Conservation (phyloP, 1,140 invertebrate genomes). For the Epicauta chinensis region DNA sequence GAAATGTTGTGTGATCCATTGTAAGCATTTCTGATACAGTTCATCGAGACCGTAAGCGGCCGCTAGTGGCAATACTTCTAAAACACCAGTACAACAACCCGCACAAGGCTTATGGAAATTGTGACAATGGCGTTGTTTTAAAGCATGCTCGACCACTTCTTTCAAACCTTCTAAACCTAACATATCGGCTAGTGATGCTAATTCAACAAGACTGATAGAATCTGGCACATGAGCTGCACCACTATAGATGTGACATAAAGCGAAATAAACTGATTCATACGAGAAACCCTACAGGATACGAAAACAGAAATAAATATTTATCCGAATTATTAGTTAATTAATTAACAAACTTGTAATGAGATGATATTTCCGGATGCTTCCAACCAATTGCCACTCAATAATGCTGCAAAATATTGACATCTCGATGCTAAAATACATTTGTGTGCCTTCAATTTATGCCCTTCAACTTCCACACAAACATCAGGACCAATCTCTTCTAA, state of each 20-base stretch:
- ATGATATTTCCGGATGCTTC: conserved; percentile 77
- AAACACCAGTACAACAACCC: conserved; percentile 47
- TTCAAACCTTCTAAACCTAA: conserved; percentile 82
- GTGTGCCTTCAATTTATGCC: conserved; percentile 73
- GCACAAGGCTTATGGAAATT: conserved; percentile 73
- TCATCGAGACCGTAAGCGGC: conserved; percentile 82
- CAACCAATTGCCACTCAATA: conserved; percentile 76
- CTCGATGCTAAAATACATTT: conserved; percentile 84
- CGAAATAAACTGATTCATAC: conserved; percentile 79
- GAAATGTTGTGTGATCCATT: conserved; percentile 81
- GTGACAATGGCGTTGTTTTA: conserved; percentile 87
- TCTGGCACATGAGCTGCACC: conserved; percentile 79
- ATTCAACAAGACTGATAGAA: conserved; percentile 74
- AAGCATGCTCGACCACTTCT: conserved; percentile 78
- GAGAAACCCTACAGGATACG: conserved; percentile 75
- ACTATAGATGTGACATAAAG: conserved; percentile 87
- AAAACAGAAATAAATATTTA: conserved; percentile 8
- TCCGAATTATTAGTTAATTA: neutral
- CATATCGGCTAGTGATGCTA: conserved; percentile 82
- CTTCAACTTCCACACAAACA: conserved; percentile 73
- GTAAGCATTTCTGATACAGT: conserved; percentile 73
- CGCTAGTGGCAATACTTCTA: conserved; percentile 76
- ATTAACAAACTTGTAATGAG: conserved; percentile 42
- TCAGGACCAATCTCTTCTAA: conserved; percentile 75
- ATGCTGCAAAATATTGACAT: conserved; percentile 86